These are phyloP conservation scores for Horisme vitalbata DNA, from an alignment of 2,888 invertebrate species.

Conservation along the genomic window DNA sequence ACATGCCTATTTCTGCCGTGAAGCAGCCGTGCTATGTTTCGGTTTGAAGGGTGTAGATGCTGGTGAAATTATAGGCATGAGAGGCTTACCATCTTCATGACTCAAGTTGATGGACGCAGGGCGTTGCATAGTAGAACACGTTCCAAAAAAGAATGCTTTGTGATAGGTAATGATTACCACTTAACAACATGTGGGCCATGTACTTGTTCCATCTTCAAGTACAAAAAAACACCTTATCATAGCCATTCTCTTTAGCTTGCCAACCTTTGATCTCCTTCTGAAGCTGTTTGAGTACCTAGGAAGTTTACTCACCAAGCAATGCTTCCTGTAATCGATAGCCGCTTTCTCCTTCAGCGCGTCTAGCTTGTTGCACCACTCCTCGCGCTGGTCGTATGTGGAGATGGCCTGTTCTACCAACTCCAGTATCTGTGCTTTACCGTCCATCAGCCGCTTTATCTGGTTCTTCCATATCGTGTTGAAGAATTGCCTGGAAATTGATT, in stretches of 20 bases:
- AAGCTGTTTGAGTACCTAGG: constrained; percentile 51
- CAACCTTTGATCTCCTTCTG: constrained; percentile 73
- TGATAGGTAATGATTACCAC: no score
- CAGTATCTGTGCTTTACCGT: constrained; percentile 91
- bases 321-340: constrained; percentile 71
- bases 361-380: constrained; percentile 90
- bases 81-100: no score
- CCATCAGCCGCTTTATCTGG: constrained; percentile 88
- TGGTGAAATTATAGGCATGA: no score
- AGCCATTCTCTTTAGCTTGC: constrained; percentile 60
- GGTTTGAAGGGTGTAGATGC: no score
- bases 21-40: no score
- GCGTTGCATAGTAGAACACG: no score
- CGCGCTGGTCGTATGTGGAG: constrained; percentile 93
- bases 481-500: constrained; percentile 80
- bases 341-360: constrained; percentile 90
- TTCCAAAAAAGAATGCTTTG: no score
- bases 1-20: no score
- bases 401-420: constrained; percentile 95
- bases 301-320: constrained; percentile 59
- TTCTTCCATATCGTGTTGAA: constrained; percentile 93
- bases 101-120: no score
- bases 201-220: no score
- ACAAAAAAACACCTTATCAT: constrained; percentile 57
- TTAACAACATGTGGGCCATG: no score